Evolutionary conservation across 2,113 vertebrate genomes (phyloP).

Genomic region (Aphelocoma coerulescens): DNA sequence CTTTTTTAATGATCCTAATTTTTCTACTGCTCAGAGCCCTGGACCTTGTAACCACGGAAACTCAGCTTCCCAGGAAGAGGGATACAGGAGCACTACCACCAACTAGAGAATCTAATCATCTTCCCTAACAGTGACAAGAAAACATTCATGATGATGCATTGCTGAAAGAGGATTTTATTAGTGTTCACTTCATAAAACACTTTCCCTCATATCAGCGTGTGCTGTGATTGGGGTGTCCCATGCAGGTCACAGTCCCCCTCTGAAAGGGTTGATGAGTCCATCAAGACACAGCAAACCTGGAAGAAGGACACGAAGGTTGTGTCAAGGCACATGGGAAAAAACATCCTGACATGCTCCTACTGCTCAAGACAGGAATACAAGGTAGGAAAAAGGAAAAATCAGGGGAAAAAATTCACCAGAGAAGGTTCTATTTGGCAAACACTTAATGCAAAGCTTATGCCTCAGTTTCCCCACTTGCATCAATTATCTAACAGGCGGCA

Average conservation of each 20-base stretch:
- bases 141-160: background rate
- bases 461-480: background rate
- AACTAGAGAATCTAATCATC: background rate
- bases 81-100: slow-evolving; percentile 12
- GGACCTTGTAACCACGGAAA: slow-evolving; percentile 64
- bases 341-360: fast-evolving
- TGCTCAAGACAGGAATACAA: background rate
- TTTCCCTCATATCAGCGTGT: too few relatives aligned
- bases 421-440: background rate
- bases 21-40: background rate
- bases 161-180: background rate
- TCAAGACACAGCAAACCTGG: fast-evolving
- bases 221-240: fast-evolving
- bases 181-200: background rate
- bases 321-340: background rate
- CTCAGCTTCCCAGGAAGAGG: slow-evolving; percentile 35
- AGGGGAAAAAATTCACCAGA: background rate
- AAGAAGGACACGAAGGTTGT: background rate
- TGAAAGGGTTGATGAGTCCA: background rate
- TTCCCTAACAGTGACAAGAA: background rate
- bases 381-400: background rate
- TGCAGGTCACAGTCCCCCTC: background rate
- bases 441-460: background rate
- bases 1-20: slow-evolving; percentile 48
- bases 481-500: background rate